Evolutionary conservation across 2,888 invertebrate genomes (phyloP).

Genomic region (Drosophila ezoana): DNA sequence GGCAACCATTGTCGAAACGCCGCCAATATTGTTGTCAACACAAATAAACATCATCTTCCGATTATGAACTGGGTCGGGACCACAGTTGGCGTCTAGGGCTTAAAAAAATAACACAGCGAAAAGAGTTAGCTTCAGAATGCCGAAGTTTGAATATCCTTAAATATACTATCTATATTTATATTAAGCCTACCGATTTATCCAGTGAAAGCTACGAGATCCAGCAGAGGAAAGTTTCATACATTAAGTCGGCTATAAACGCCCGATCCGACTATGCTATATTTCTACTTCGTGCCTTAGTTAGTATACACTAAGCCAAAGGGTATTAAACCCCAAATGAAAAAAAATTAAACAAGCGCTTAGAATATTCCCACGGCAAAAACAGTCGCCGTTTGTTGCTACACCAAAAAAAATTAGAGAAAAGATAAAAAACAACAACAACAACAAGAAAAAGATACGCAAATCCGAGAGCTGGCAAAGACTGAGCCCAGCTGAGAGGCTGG

Average conservation of each 20-base stretch:
- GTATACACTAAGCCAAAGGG: background rate
- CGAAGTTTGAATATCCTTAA: background rate
- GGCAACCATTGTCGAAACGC: conserved; percentile 27
- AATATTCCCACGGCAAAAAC: conserved; percentile 70
- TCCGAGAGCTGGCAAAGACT: conserved; percentile 19
- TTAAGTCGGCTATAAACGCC: no score
- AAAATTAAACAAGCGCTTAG: conserved; percentile 43
- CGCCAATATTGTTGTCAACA: conserved; percentile 72
- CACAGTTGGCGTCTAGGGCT: conserved; percentile 18
- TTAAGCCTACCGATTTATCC: no score
- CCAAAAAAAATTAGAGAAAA: conserved; percentile 51
- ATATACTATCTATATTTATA: no score
- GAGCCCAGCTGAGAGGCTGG: conserved; percentile 16
- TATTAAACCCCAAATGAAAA: conserved; percentile 15
- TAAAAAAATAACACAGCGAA: conserved; percentile 8
- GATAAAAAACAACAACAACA: conserved; percentile 6
- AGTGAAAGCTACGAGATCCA: no score
- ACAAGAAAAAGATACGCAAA: conserved; percentile 25
- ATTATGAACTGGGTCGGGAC: conserved; percentile 29
- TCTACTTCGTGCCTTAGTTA: background rate
- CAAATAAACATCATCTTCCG: conserved; percentile 75
- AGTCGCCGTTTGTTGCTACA: conserved; percentile 59
- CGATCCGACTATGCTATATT: no score
- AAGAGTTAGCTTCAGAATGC: background rate
- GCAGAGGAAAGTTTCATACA: no score